A percentile compares a stretch with the other conserved stretches of the same genome.
Conservation (phyloP, 2,888 invertebrate species). For the Melanotus villosus region DNA sequence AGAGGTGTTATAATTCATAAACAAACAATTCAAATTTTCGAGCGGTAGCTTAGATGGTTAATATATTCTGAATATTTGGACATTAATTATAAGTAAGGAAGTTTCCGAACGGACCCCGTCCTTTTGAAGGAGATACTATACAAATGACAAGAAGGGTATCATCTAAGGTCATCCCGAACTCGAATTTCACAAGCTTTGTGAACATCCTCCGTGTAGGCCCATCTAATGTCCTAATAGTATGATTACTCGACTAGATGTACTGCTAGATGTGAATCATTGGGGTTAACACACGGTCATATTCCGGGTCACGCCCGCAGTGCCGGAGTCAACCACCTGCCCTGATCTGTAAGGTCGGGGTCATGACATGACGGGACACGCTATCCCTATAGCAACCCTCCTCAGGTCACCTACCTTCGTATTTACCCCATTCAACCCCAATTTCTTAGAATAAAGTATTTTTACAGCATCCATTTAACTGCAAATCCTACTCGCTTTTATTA, state of each 20-base stretch:
- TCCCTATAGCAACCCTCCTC: constrained; percentile 50
- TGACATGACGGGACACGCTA: constrained; percentile 56
- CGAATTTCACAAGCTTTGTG: too few species aligned
- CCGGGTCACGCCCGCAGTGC: constrained; percentile 49
- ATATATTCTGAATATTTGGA: too few species aligned
- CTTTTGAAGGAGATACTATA: too few species aligned
- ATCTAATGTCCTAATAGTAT: constrained; percentile 28
- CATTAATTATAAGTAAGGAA: too few species aligned
- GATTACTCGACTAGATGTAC: constrained; percentile 34
- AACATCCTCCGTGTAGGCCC: too few species aligned
- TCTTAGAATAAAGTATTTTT: constrained; percentile 14
- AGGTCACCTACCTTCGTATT: constrained; percentile 47
- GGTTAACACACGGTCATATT: constrained; percentile 50
- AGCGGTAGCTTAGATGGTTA: too few species aligned
- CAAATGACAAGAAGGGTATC: too few species aligned
- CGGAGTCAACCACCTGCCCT: constrained; percentile 60
- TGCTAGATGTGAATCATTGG: constrained; percentile 42
- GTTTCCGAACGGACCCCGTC: too few species aligned
- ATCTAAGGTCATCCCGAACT: too few species aligned
- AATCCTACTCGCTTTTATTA: background rate
- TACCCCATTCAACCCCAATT: constrained; percentile 13
- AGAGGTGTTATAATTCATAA: too few species aligned
- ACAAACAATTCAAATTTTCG: too few species aligned
- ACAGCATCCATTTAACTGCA: constrained; percentile 6
- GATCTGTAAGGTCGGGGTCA: constrained; percentile 60